A percentile compares a stretch with the other conserved stretches of the same genome.
Conservation (phyloP, 2,888 invertebrate species). For the Anorthoa munda region DNA sequence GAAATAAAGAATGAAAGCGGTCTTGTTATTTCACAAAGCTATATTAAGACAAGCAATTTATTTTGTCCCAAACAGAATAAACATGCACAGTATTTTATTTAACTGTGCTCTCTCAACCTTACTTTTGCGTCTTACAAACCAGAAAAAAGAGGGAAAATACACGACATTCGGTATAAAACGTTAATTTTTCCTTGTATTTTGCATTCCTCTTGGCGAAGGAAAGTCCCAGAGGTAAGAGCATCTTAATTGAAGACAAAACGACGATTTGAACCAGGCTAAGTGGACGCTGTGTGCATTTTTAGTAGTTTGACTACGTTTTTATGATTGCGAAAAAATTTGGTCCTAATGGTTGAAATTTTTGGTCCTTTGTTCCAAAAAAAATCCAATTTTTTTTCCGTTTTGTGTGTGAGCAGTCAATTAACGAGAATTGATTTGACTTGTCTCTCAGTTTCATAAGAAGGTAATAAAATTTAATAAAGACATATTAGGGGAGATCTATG, state of each 20-base stretch:
- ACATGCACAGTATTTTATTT: slow-evolving; percentile 16
- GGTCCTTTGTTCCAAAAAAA: slow-evolving; percentile 15
- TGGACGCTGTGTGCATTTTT: slow-evolving; percentile 21
- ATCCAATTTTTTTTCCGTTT: not conserved
- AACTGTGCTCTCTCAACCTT: slow-evolving; percentile 10
- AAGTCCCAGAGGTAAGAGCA: slow-evolving; percentile 45
- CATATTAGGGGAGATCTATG: no score
- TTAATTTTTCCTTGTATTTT: slow-evolving; percentile 54
- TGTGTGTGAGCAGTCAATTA: not conserved
- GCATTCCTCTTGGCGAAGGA: slow-evolving; percentile 44
- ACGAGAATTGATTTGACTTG: not conserved
- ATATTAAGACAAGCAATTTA: slow-evolving; percentile 8
- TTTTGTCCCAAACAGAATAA: not conserved
- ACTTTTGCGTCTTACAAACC: slow-evolving; percentile 10
- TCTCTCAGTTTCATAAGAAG: not conserved
- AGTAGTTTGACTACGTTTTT: slow-evolving; percentile 35
- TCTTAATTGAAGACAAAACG: slow-evolving; percentile 51
- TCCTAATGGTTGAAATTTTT: slow-evolving; percentile 6
- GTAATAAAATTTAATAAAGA: not conserved
- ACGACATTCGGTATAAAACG: slow-evolving; percentile 24
- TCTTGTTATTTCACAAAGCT: not conserved
- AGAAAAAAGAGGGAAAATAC: slow-evolving; percentile 36
- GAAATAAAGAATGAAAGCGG: not conserved
- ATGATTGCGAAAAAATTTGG: slow-evolving; percentile 24
- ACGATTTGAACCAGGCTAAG: slow-evolving; percentile 41